Base-by-base conservation (phyloP, 2,888 invertebrate genomes). In the Campopleginae sp. region DNA sequence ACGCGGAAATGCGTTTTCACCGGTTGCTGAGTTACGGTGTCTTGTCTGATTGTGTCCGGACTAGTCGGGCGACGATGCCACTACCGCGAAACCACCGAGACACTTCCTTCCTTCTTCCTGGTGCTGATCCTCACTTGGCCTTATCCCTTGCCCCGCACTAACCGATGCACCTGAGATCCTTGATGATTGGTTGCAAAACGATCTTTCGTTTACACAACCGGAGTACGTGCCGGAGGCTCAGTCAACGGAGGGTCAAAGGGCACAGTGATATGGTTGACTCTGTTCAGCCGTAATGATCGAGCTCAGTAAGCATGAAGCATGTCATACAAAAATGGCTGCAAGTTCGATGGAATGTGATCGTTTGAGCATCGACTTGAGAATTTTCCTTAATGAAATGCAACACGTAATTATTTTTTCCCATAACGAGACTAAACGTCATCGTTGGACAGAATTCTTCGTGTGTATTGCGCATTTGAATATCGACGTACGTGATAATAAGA, bases 251-350 rank as follows among this genome's bases (percentile, higher is more conserved):
- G 27, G 5, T 58, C 51, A 42, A 44, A 14, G 46, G 70, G n/a
- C n/a, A 38, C 65, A 27, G 79, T 68, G 82, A 80, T 81, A 85
- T 27, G 27, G 4, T 58, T 83, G 82, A 87, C 85, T 88, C 86
- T 88, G 87, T 89, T 89, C 88, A 87, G 85, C 74, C 82, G 80
- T 89, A 89, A 89, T 91, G 90, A 91, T 88, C 88, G 91, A 88
- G 87, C 85, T 87, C 89, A 91, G 88, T 88, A 85, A 90, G 89
- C 91, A 90, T 91, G 89, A 90, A 90, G 87, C 86, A 87, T 86
- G 84, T 61, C 78, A 86, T 82, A 89, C 88, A 90, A 90, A 91
- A 90, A 91, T 90, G 89, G 85, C 84, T 86, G 68, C 38, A 31
- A n/a, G n/a, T 17, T n/a, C 80, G 54, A 38, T 65, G 27, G 33